Percentiles rank a stretch among this genome's conserved stretches.
phyloP scores from a whole-genome alignment of 2,113 vertebrate genomes.

The Neolamprologus sp. region DNA sequence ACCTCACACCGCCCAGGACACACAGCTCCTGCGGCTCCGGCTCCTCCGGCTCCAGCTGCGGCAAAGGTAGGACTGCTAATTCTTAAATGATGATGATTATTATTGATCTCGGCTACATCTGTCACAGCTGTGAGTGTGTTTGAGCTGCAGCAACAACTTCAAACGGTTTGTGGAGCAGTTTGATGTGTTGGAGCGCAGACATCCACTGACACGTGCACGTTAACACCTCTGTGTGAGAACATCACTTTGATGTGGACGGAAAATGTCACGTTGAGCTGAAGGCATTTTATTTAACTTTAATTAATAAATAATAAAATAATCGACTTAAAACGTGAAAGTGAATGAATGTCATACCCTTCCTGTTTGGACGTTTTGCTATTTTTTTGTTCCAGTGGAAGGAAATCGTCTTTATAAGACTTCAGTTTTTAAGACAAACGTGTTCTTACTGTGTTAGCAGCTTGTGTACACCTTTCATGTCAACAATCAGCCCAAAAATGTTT shows the following conservation, averaged over 20 bases:
- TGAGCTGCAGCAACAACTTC: background rate
- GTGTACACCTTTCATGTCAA: background rate
- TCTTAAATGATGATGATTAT: background rate
- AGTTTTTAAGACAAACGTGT: background rate
- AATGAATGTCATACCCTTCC: background rate
- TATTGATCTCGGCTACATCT: background rate
- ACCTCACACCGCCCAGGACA: constrained; percentile 61
- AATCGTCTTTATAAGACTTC: background rate
- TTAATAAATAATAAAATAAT: background rate
- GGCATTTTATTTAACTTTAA: background rate
- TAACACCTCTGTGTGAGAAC: background rate
- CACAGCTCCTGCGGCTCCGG: constrained; percentile 67
- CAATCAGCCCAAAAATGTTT: background rate
- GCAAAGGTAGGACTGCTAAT: constrained; percentile 62
- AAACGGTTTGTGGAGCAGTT: background rate
- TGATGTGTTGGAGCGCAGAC: background rate
- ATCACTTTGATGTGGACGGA: background rate
- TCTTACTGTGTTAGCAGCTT: background rate
- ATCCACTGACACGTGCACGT: background rate
- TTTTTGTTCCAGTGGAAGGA: background rate
- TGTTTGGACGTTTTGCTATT: background rate
- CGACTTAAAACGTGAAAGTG: background rate
- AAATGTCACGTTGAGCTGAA: background rate
- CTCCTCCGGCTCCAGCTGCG: constrained; percentile 58
- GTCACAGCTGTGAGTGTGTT: background rate